Base-by-base conservation (phyloP, 1,140 invertebrate species). In the Antheraea mylitta region DNA sequence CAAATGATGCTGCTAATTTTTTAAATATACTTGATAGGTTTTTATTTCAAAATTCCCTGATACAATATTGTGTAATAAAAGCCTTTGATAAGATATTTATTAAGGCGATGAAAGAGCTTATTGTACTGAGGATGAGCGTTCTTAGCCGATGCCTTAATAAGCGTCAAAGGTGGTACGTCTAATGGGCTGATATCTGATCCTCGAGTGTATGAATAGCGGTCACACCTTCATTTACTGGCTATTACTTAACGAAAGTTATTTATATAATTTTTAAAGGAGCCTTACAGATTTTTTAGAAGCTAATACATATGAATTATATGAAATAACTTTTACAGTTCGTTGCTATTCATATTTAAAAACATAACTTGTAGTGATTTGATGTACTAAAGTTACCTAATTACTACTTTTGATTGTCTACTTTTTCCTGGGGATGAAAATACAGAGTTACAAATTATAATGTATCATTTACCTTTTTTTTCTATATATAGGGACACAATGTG, bases 181-280 rank as follows among this genome's bases (percentile, higher is more conserved):
- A 63, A 63, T 63, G 61, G 61, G 61, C 22, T 53, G 61, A 63
- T 37, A 63, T 37, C 61, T 36, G 61, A 63, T 63, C 19, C 16
- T 36, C 30, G 61, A 30, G 18, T 18, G 19, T 38, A 18, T 64
- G 63, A 64, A 64, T 38, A 64, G n/a, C 63, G 37, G 38, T 45
- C 63, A 18, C 63, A 18, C 37, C 63, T 42, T 19, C 10, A 48
- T 64, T 64, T 64, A 38, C 30, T 36, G 16, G 18, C 38, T 64
- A 37, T 11, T 18, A 30, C 10, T 61, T 19, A 61, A 61, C 59
- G 19, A 30, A 22, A 61, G n/a, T 8, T 61, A 61, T 61, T 61
- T 22, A 13, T 63, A 11, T 22, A 36, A 63, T 53, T 6, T 42
- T 53, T 16, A 16, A 53, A 13, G 16, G 1, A 53, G 16, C 16